These are phyloP conservation scores for Marronus borbonicus DNA, from an alignment of 2,888 invertebrate genomes.

Conservation along the genomic window DNA sequence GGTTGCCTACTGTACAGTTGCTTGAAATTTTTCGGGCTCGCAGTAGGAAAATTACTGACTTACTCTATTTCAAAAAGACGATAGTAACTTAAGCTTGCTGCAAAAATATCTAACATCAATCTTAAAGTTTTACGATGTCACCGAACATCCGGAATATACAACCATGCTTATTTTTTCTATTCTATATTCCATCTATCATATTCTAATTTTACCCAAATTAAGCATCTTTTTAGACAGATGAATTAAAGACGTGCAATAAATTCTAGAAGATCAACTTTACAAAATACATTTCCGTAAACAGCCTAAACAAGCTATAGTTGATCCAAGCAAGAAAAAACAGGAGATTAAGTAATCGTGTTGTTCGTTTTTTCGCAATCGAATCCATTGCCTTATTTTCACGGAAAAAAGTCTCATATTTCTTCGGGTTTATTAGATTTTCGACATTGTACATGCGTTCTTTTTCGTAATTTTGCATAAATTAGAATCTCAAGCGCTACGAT, in stretches of 20 bases:
- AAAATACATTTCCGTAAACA: not conserved
- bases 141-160: too few species aligned
- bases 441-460: not conserved
- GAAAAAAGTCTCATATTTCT: not conserved
- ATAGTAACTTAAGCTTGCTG: too few species aligned
- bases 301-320: not conserved
- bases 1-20: too few species aligned
- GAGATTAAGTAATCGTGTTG: slow-evolving; percentile 1
- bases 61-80: too few species aligned
- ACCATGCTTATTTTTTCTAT: too few species aligned
- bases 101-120: too few species aligned
- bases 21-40: too few species aligned
- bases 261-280: not conserved
- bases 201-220: slow-evolving; percentile 1
- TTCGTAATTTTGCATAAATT: too few species aligned
- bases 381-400: not conserved
- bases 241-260: not conserved
- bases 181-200: not conserved
- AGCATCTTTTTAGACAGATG: not conserved
- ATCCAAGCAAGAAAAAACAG: not conserved
- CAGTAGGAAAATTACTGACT: too few species aligned
- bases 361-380: not conserved
- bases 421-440: slow-evolving; percentile 2
- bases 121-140: too few species aligned
- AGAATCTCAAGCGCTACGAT: too few species aligned